Evolutionary conservation across 2,888 invertebrate genomes (phyloP), one percentile per base, ranked within the genome.

Genomic region (Drosophila hamatofila): DNA sequence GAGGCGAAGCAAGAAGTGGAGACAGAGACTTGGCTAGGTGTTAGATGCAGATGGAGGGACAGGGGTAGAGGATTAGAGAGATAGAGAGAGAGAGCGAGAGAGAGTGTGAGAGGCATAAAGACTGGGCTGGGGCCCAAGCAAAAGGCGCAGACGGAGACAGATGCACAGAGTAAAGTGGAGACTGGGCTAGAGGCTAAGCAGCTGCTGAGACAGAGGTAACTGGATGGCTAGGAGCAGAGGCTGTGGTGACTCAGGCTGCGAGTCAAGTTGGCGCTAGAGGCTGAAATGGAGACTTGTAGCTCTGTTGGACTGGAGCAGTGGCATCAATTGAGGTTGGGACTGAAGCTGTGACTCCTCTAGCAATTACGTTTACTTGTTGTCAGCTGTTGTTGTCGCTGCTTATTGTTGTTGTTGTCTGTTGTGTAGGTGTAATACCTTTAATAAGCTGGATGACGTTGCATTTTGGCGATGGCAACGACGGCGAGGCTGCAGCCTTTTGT

Each of bases 391-490:
- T 61, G 54, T 72, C 60, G 71, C 37, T 54, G 37, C 54, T 56
- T 58, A 33, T 41, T 58, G 54, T 46, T 49, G 68, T 21, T 56
- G 61, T 52, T 61, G 64, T 41, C 58, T 74, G 60, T 62, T 75
- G 84, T 75, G 85, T 82, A 71, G 85, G 86, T 83, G 83, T 82
- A 84, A 84, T 88, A 85, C 88, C 84, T 88, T 82, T 84, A 84
- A 88, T 85, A 85, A 84, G 84, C 86, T 85, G 84, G 86, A 84
- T 84, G 84, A 84, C 83, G 84, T 83, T 84, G 84, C 88, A 88
- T 88, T 84, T 84, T 79, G 83, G 82, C 63, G 68, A 63, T 65
- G 65, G 62, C 59, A 33, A 49, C 59, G 27, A 57, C 58, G 21
- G 51, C 35, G 21, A 21, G 41, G 46, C 12, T 23, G 56, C 23